A percentile compares a stretch with the other conserved stretches of the same genome.
Evolutionary conservation across 2,797 vertebrate species (phyloP).

Genomic region (Cephalopachus bancanus): DNA sequence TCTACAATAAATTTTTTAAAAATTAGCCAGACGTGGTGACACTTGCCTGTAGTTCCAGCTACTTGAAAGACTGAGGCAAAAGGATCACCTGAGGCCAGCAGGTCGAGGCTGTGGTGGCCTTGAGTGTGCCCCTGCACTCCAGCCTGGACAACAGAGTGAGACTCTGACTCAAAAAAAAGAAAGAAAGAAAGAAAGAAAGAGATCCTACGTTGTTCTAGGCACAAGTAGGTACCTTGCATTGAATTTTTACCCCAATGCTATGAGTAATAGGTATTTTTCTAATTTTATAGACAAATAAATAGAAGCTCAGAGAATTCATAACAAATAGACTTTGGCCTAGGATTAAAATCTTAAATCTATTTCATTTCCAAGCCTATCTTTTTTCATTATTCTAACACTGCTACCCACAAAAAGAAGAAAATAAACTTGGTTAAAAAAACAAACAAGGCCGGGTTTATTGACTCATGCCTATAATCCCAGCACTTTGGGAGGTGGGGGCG

Average conservation of each 20-base stretch:
- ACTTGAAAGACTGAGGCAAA: no score
- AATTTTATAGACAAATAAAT: not conserved
- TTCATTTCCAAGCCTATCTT: conserved; percentile 10
- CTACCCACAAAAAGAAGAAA: conserved; percentile 23
- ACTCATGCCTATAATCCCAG: no score
- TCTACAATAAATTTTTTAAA: no score
- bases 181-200: not conserved
- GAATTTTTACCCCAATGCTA: not conserved
- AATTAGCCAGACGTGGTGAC: no score
- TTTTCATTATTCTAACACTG: not conserved
- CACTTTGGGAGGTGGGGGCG: no score
- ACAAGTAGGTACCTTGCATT: not conserved
- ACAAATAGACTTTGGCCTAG: not conserved
- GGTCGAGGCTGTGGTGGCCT: no score
- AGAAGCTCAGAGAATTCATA: not conserved
- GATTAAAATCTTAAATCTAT: conserved; percentile 31
- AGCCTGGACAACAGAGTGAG: not conserved
- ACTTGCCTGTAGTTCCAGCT: no score
- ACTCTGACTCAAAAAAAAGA: not conserved
- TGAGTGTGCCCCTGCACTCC: not conserved
- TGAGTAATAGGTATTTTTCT: conserved; percentile 28
- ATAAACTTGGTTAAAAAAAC: not conserved
- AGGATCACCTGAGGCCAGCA: no score
- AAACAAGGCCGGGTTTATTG: not conserved
- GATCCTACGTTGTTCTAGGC: not conserved